A percentile compares a stretch with the other conserved stretches of the same genome.
Conservation (phyloP, 2,113 vertebrate genomes). For the Alaudala cheleensis region DNA sequence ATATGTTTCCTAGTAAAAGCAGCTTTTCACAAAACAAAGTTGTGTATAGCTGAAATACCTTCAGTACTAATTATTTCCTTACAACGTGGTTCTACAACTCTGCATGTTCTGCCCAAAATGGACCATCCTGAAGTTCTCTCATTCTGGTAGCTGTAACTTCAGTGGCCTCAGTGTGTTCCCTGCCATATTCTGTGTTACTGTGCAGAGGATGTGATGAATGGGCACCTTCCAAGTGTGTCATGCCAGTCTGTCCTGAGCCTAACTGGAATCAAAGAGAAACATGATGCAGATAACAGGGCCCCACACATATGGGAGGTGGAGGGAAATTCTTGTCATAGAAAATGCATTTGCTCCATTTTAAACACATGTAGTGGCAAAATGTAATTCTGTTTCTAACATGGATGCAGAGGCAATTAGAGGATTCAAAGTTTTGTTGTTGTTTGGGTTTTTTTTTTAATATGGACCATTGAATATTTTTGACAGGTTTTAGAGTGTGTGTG, state of each 20-base stretch:
- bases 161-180: fast-evolving
- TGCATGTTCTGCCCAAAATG: not conserved
- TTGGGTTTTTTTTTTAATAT: not conserved
- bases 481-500: not conserved
- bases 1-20: not conserved
- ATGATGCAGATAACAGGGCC: not conserved
- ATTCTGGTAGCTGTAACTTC: not conserved
- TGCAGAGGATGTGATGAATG: not conserved
- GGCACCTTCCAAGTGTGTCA: not conserved
- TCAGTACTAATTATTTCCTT: not conserved
- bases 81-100: not conserved
- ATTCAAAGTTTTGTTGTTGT: not conserved
- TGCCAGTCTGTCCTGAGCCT: not conserved
- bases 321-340: not conserved
- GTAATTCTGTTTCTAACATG: not conserved
- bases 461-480: not conserved
- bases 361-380: not conserved
- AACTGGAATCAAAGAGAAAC: not conserved
- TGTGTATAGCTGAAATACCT: not conserved
- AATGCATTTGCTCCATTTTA: not conserved
- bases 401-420: not conserved
- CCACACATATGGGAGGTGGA: not conserved
- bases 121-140: not conserved
- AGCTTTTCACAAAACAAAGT: not conserved
- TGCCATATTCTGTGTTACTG: not conserved